These are phyloP conservation scores for Cerceris rybyensis DNA, from an alignment of 2,888 invertebrate species.

Conservation along the genomic window DNA sequence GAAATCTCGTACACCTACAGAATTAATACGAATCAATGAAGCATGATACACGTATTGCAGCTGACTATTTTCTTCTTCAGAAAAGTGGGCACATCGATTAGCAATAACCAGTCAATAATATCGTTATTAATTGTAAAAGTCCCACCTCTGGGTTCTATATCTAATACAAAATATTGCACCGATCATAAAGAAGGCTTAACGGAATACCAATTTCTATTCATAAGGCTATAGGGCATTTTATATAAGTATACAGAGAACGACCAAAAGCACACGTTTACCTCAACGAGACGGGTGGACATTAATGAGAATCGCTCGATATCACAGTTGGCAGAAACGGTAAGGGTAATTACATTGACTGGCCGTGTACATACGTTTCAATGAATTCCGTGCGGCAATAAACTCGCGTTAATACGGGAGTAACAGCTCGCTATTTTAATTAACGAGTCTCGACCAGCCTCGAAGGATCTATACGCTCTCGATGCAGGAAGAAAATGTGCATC, in stretches of 20 bases:
- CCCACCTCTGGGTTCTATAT: slow-evolving; percentile 21
- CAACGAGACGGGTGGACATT: slow-evolving; percentile 48
- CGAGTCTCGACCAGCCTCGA: slow-evolving; percentile 63
- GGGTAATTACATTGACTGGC: slow-evolving; percentile 64
- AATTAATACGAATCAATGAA: too few relatives aligned
- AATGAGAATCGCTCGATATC: slow-evolving; percentile 65
- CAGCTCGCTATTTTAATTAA: slow-evolving; percentile 79
- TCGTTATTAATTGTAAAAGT: slow-evolving; percentile 3
- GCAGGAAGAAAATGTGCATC: slow-evolving; percentile 24
- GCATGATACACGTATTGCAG: neutral
- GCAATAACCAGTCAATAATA: slow-evolving; percentile 20
- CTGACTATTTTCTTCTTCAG: neutral
- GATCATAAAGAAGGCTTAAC: slow-evolving; percentile 52
- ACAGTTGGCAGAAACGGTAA: slow-evolving; percentile 54
- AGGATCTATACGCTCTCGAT: slow-evolving; percentile 53
- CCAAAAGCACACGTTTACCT: slow-evolving; percentile 33
- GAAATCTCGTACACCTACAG: too few relatives aligned
- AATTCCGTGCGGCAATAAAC: slow-evolving; percentile 76
- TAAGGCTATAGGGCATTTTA: slow-evolving; percentile 15
- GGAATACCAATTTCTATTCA: slow-evolving; percentile 49
- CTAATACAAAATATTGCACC: slow-evolving; percentile 30
- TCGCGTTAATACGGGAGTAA: slow-evolving; percentile 75
- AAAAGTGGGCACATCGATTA: neutral
- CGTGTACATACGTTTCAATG: slow-evolving; percentile 72
- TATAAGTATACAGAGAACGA: slow-evolving; percentile 7